Percentiles rank a stretch among this genome's conserved stretches.
Evolutionary conservation across 2,888 invertebrate genomes (phyloP).

Genomic region (Marronus borbonicus): DNA sequence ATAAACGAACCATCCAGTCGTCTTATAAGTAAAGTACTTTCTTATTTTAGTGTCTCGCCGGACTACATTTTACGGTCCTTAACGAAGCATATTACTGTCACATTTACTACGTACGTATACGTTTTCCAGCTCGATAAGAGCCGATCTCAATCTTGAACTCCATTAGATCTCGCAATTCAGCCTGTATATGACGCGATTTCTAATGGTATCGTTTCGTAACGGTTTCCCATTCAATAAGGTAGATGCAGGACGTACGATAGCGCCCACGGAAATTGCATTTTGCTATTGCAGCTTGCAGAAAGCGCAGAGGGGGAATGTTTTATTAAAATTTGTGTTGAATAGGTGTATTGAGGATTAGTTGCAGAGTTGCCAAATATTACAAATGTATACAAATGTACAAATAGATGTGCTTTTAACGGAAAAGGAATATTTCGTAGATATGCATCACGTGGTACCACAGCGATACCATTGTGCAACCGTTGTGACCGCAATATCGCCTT

Average conservation of each 20-base stretch:
- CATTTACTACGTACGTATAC: too few species aligned
- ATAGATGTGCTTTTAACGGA: too few species aligned
- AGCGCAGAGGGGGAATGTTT: too few species aligned
- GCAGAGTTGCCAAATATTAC: too few species aligned
- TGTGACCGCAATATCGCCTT: too few species aligned
- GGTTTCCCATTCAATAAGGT: slow-evolving; percentile 20
- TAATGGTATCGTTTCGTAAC: not conserved
- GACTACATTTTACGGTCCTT: not conserved
- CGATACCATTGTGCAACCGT: too few species aligned
- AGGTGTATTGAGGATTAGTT: too few species aligned
- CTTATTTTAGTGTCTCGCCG: not conserved
- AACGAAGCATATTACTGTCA: slow-evolving; percentile 24
- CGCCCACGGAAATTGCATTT: not conserved
- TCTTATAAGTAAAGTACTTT: not conserved
- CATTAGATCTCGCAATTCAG: slow-evolving; percentile 9
- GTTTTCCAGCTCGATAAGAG: slow-evolving; percentile 7
- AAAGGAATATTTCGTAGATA: too few species aligned
- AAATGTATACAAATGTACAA: too few species aligned
- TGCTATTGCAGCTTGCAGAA: too few species aligned
- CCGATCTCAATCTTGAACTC: not conserved
- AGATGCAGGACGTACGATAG: not conserved
- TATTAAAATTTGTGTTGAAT: too few species aligned
- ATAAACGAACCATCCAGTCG: not conserved
- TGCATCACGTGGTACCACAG: too few species aligned
- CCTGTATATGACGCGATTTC: slow-evolving; percentile 26